phyloP scores from a whole-genome alignment of 2,888 invertebrate genomes.

The Hypercompe scribonia region DNA sequence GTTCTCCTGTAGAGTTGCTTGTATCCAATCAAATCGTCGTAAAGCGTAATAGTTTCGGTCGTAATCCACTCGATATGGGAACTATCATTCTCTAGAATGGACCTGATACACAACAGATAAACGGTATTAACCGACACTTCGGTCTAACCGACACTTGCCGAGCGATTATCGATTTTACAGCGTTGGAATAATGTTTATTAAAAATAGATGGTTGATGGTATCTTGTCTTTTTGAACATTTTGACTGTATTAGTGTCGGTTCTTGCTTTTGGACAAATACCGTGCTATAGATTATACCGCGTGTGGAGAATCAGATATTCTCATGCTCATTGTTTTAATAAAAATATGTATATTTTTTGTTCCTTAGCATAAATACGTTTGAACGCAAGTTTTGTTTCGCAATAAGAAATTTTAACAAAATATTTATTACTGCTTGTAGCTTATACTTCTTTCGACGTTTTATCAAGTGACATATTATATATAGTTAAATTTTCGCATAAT shows the following conservation, averaged over 20 bases:
- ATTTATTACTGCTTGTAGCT: not conserved
- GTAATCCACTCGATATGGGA: slow-evolving; percentile 83
- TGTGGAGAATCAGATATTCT: slow-evolving; percentile 71
- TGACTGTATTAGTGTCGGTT: slow-evolving; percentile 57
- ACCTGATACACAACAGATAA: slow-evolving; percentile 63
- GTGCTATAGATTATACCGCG: slow-evolving; percentile 71
- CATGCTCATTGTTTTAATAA: slow-evolving; percentile 65
- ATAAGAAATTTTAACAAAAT: not conserved
- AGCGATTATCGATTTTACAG: slow-evolving; percentile 47
- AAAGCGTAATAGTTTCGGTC: slow-evolving; percentile 79
- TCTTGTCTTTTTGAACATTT: slow-evolving; percentile 38
- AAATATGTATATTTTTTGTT: slow-evolving; percentile 44
- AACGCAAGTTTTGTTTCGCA: not conserved
- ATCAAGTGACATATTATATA: not conserved
- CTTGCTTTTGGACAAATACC: slow-evolving; percentile 75
- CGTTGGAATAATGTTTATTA: slow-evolving; percentile 24
- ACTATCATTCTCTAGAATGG: slow-evolving; percentile 73
- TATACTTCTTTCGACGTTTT: not conserved
- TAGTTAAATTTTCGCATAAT: not conserved
- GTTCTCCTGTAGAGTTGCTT: slow-evolving; percentile 80
- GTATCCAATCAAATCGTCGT: slow-evolving; percentile 81
- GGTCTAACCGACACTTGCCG: slow-evolving; percentile 24
- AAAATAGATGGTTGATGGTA: slow-evolving; percentile 12
- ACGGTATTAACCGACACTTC: slow-evolving; percentile 33
- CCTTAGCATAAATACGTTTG: slow-evolving; percentile 21